These are phyloP conservation scores for Phengaris arion DNA, from an alignment of 2,888 invertebrate species.

Conservation along the genomic window DNA sequence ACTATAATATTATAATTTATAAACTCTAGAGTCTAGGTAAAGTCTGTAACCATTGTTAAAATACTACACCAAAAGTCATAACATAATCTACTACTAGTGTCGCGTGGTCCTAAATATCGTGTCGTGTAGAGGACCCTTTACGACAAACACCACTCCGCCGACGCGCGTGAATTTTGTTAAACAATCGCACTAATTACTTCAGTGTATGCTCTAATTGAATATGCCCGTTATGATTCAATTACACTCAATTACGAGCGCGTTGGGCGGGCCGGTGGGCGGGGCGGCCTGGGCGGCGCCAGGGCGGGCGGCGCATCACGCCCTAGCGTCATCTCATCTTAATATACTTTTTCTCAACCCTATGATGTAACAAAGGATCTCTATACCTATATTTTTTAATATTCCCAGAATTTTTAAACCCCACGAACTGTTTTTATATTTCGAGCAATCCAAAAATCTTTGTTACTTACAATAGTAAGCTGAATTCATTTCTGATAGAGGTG, in stretches of 20 bases:
- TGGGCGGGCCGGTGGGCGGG: constrained; percentile 64
- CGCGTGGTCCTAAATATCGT: not conserved
- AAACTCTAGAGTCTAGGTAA: no score
- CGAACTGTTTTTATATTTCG: not conserved
- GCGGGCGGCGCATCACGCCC: constrained; percentile 59
- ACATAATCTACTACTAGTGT: not conserved
- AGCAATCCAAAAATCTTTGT: not conserved
- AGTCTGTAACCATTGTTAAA: no score
- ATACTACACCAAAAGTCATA: no score
- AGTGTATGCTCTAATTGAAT: constrained; percentile 63
- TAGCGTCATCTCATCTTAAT: constrained; percentile 44
- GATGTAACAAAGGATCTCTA: not conserved
- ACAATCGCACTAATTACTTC: constrained; percentile 65
- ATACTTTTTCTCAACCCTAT: constrained; percentile 33
- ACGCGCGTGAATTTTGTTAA: constrained; percentile 36
- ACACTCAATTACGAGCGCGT: constrained; percentile 63
- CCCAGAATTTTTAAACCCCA: not conserved
- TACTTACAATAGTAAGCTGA: not conserved
- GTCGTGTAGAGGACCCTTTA: not conserved
- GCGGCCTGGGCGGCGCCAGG: constrained; percentile 55
- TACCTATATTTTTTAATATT: constrained; percentile 6
- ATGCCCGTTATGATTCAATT: constrained; percentile 64
- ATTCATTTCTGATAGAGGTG: not conserved
- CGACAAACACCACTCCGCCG: constrained; percentile 2
- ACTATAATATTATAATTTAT: no score